Percentiles rank a stretch among this genome's conserved stretches.
Evolutionary conservation across 2,797 vertebrate genomes (phyloP).

Genomic region (Sebastes minor): DNA sequence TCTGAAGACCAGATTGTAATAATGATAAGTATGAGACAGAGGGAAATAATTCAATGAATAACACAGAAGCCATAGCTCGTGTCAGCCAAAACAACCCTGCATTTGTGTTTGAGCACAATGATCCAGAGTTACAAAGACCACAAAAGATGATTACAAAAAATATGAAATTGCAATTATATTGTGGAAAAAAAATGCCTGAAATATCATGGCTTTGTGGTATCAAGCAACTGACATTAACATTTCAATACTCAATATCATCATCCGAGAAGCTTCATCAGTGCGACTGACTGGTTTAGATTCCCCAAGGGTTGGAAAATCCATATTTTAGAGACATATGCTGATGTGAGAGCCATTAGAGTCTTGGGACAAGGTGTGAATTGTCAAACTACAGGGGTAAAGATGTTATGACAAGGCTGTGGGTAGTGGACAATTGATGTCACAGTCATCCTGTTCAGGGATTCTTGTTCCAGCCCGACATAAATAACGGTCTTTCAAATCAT

Average conservation of each 20-base stretch:
- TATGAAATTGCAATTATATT: not conserved
- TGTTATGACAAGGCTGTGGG: slow-evolving; percentile 17
- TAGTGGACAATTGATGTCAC: slow-evolving; percentile 8
- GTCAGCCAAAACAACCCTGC: not conserved
- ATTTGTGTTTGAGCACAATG: not conserved
- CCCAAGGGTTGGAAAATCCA: slow-evolving; percentile 10
- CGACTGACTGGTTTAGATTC: not conserved
- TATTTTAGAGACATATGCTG: slow-evolving; percentile 28
- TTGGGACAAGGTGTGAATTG: slow-evolving; percentile 14
- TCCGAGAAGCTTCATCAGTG: not conserved
- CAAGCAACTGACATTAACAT: not conserved
- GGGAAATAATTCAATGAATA: slow-evolving; percentile 9
- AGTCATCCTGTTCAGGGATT: not conserved
- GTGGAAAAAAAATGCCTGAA: not conserved
- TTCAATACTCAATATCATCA: not conserved
- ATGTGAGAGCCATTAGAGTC: slow-evolving; percentile 23
- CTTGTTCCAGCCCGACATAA: not conserved
- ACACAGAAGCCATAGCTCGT: not conserved
- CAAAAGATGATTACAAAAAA: not conserved
- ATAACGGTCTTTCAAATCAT: slow-evolving; percentile 2
- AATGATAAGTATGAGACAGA: slow-evolving; percentile 11
- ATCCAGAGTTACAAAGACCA: not conserved
- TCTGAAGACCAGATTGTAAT: slow-evolving; percentile 6
- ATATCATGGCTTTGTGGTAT: not conserved
- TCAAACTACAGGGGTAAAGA: slow-evolving; percentile 15